Evolutionary conservation across 2,113 vertebrate genomes (phyloP), one percentile per base, ranked within the genome.

Genomic region (Alethe diademata): DNA sequence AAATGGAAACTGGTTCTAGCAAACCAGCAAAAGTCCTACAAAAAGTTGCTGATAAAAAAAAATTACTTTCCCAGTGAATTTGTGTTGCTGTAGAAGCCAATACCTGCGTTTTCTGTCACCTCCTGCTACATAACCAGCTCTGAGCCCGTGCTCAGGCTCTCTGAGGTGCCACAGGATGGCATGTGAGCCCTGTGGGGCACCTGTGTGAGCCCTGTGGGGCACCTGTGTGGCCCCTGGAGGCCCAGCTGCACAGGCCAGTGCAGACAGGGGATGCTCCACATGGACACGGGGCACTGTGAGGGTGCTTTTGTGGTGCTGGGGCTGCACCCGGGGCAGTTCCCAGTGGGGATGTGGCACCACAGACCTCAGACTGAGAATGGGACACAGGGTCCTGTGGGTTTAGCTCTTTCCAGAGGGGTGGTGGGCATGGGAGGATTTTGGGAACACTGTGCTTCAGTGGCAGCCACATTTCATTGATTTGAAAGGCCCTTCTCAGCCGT

Each of bases 111-210:
- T 87, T 45, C 47, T 74, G 38, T n/a, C 5, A 1, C 43, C 78
- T 85, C 35, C 60, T 78, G 3, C 62, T 14, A 0, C 3, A 3
- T 5, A 1, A 18, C 23, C 9, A 29, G 28, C 43, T 28, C 62
- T 18, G 1, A 33, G 38, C 28, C 51, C 8, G 5, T 9, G 33
- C 79, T 66, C 5, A 1, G 3, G 16, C 47, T 53, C 61, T 57
- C 20, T 0, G 3, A 4, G 64, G 35, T 9, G 9, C 43, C 19
- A 4, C 3, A n/a, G 64, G 43, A 40, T 2, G 0, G 1, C 0
- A 1, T 2, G 2, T 7, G 28, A 50, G 76, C 35, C 2, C 76
- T 36, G 12, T 8, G 22, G 64, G 48, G 26, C 57, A 56, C 15
- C 73, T 15, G 8, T 23, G 40, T 10, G 29, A 50, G 76, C 35